Evolutionary conservation across 2,113 vertebrate genomes (phyloP).

Genomic region (Ammodytes dubius): DNA sequence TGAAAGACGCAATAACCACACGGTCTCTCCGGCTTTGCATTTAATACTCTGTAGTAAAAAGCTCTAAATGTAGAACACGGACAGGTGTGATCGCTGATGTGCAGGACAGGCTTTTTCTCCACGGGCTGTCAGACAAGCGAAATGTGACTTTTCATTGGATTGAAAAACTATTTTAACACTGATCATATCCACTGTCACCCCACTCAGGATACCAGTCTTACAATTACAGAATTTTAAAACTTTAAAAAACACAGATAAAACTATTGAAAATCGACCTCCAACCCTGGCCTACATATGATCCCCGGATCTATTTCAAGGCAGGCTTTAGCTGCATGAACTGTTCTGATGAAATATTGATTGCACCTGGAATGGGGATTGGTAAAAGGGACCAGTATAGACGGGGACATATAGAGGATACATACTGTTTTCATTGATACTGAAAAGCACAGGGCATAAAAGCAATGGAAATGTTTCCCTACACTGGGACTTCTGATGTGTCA

Average conservation of each 20-base stretch:
- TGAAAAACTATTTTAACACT: not conserved
- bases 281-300: slow-evolving; percentile 2
- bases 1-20: slow-evolving; percentile 82
- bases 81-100: slow-evolving; percentile 22
- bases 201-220: not conserved
- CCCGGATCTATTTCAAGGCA: slow-evolving; percentile 50
- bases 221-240: not conserved
- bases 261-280: not conserved
- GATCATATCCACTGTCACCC: not conserved
- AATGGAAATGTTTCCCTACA: not conserved
- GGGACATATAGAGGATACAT: slow-evolving; percentile 28
- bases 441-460: not conserved
- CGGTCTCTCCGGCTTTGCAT: slow-evolving; percentile 73
- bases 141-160: not conserved
- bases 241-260: not conserved
- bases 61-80: slow-evolving; percentile 68
- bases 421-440: slow-evolving; percentile 17
- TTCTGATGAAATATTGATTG: slow-evolving; percentile 77
- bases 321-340: slow-evolving; percentile 48
- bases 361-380: slow-evolving; percentile 43
- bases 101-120: not conserved
- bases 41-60: slow-evolving; percentile 62
- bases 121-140: not conserved
- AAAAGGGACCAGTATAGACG: slow-evolving; percentile 47
- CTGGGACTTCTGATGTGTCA: not conserved